phyloP scores from a whole-genome alignment of 2,797 vertebrate genomes.

The Silurus lanzhouensis region DNA sequence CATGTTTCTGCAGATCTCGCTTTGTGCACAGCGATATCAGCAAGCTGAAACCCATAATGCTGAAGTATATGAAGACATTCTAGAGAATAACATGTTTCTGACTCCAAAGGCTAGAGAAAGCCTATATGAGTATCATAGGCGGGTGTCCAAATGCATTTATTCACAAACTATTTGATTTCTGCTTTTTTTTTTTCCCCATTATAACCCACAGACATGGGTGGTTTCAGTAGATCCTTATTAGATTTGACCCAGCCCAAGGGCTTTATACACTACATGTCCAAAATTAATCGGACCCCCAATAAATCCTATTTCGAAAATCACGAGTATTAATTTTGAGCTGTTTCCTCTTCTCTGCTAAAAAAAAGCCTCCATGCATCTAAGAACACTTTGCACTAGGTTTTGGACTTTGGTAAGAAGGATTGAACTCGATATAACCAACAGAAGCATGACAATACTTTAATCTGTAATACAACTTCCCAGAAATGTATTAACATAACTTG shows the following conservation, averaged over 20 bases:
- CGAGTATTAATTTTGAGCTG: background rate
- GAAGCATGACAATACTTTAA: no score
- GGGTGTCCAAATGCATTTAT: background rate
- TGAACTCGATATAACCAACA: no score
- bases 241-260: background rate
- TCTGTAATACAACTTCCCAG: no score
- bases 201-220: background rate
- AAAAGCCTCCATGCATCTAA: background rate
- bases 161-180: background rate
- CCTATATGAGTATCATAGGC: background rate
- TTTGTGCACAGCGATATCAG: background rate
- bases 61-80: background rate
- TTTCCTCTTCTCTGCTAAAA: background rate
- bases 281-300: background rate
- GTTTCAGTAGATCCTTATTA: background rate
- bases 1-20: background rate
- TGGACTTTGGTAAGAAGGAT: background rate
- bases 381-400: background rate
- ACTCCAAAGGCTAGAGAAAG: background rate
- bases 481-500: no score
- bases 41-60: background rate
- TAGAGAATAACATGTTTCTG: background rate
- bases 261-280: background rate
- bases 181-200: background rate
- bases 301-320: background rate